Base-by-base conservation (phyloP, 2,113 vertebrate species). In the Esox niger region DNA sequence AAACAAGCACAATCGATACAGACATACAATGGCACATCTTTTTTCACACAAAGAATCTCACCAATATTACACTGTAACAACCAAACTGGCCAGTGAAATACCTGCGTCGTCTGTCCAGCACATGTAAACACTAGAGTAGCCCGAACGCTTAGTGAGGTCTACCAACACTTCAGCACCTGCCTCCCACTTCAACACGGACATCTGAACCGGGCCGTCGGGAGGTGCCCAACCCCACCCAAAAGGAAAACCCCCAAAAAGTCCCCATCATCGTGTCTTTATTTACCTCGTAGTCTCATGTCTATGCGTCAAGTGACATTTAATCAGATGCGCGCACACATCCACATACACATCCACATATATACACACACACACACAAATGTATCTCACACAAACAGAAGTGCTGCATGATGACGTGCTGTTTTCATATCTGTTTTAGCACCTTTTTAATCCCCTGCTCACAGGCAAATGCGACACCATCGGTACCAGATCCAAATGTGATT, bases 341-440 rank as follows among this genome's bases (percentile, higher is more conserved):
- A n/a, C n/a, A n/a, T n/a, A n/a, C 21, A 23, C 58, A 31, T 21
- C 30, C 58, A 62, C 68, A 59, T 65, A 66, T 6, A 54, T 13
- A 17, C 52, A 77, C 62, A 56, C 70, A 66, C 56, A 79, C 75
- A 84, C 80, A 82, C 80, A 83, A 77, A 87, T 78, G 83, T 70
- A 69, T 75, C 47, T n/a, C 69, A 68, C 38, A 43, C 11, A 43
- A 10, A 43, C 17, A 43, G 38, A 43, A 15, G 38, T 79, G 73
- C 1, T 83, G 59, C 82, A 84, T 81, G 77, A 68, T 54, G 79
- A 84, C 55, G 78, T 65, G 15, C 33, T n/a, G 25, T 68, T 43
- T 63, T 74, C 72, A 58, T 73, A 74, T 84, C 69, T 62, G 72
- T 77, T 76, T 84, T 74, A 77, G 54, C 31, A 55, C 25, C 58